Conservation (phyloP, 2,113 vertebrate species). For the Mystacornis crossleyi region DNA sequence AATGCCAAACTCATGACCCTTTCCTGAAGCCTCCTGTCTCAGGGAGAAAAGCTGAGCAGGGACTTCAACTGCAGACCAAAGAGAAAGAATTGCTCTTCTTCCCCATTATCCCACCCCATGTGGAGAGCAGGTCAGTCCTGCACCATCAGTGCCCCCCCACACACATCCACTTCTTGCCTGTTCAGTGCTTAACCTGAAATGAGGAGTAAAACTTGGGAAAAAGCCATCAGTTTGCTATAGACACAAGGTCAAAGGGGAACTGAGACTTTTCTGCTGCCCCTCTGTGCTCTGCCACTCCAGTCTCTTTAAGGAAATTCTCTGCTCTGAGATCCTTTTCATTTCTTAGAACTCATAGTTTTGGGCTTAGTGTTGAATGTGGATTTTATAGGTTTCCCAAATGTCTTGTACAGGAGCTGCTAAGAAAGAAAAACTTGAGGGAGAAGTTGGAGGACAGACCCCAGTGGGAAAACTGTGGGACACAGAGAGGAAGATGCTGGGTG, state of each 20-base stretch:
- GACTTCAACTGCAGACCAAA: neutral
- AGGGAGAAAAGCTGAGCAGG: neutral
- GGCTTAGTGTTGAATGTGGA: neutral
- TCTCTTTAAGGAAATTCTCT: conserved; percentile 36
- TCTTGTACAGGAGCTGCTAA: conserved; percentile 20
- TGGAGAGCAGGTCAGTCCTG: neutral
- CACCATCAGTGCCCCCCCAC: neutral
- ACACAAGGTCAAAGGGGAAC: neutral
- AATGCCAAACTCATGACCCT: neutral
- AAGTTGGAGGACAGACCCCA: neutral
- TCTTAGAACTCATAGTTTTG: neutral
- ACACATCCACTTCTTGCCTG: neutral
- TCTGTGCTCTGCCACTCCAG: neutral
- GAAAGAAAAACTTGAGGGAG: neutral
- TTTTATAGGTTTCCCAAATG: conserved; percentile 38
- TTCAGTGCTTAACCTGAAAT: neutral
- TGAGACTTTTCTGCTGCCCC: neutral
- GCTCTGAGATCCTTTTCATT: neutral
- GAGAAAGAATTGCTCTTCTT: neutral
- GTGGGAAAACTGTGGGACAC: neutral
- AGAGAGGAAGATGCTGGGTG: neutral
- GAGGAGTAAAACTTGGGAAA: neutral
- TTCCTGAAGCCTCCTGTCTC: neutral
- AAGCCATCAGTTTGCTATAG: neutral
- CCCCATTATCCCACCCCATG: neutral